Evolutionary conservation across 2,797 vertebrate genomes (phyloP).

Genomic region (Oreochromis grahami): DNA sequence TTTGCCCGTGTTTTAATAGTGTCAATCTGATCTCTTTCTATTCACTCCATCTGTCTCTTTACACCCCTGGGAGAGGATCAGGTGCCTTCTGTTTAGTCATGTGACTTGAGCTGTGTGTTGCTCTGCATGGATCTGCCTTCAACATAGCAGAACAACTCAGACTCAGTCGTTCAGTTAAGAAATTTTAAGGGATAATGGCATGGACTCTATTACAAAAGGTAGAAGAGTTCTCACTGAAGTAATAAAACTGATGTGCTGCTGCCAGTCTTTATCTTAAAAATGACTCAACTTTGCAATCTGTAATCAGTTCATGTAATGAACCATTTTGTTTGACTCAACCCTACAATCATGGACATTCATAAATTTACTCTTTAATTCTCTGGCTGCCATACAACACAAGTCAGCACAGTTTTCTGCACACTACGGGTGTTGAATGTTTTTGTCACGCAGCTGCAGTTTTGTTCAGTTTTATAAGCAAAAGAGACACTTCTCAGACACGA

Average conservation of each 20-base stretch:
- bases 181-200: background rate
- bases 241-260: background rate
- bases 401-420: background rate
- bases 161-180: background rate
- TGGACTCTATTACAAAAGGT: background rate
- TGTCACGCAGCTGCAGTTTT: background rate
- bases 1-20: slow-evolving; percentile 5
- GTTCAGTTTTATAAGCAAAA: background rate
- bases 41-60: slow-evolving; percentile 65
- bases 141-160: slow-evolving; percentile 11
- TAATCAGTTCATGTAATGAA: background rate
- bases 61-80: slow-evolving; percentile 69
- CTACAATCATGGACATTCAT: background rate
- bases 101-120: slow-evolving; percentile 43
- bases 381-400: background rate
- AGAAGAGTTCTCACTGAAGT: background rate
- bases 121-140: slow-evolving; percentile 20
- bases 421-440: background rate
- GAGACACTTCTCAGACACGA: background rate
- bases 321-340: background rate
- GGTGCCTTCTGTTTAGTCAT: slow-evolving; percentile 67
- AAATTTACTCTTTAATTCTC: background rate
- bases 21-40: slow-evolving; percentile 24
- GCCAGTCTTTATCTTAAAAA: background rate
- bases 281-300: background rate